Conservation (phyloP, 2,888 invertebrate species). For the Rhopalosiphum nymphaeae region DNA sequence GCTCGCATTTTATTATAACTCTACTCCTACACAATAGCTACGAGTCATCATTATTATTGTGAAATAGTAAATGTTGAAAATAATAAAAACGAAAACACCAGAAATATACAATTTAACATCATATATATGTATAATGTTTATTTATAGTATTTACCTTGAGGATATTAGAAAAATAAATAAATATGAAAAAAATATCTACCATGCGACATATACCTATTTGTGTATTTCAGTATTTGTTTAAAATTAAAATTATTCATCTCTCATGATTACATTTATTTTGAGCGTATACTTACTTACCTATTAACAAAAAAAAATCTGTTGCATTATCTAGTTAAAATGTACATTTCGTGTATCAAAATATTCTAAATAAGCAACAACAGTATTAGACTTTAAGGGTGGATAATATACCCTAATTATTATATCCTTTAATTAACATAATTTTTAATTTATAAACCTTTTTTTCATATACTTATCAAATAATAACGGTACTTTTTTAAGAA, state of each 20-base stretch:
- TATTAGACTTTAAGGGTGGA: neutral
- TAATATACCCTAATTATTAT: neutral
- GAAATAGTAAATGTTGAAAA: slow-evolving; percentile 28
- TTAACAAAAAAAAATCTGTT: neutral
- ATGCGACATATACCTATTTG: too few relatives aligned
- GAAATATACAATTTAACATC: neutral
- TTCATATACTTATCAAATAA: neutral
- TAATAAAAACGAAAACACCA: slow-evolving; percentile 4
- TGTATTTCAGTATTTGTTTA: neutral
- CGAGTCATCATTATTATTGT: slow-evolving; percentile 40
- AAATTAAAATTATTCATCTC: slow-evolving; percentile 1
- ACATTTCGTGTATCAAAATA: neutral
- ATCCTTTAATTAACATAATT: neutral
- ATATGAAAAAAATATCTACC: neutral
- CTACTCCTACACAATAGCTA: slow-evolving; percentile 30
- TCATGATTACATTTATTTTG: neutral
- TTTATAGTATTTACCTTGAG: slow-evolving; percentile 6
- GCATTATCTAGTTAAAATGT: neutral
- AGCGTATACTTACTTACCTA: neutral
- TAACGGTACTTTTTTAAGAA: neutral
- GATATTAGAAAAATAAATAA: neutral
- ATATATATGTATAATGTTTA: neutral
- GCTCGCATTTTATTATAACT: slow-evolving; percentile 14
- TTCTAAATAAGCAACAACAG: neutral
- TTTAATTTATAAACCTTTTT: neutral